Base-by-base conservation (phyloP, 2,888 invertebrate genomes). In the Dicycla oo region DNA sequence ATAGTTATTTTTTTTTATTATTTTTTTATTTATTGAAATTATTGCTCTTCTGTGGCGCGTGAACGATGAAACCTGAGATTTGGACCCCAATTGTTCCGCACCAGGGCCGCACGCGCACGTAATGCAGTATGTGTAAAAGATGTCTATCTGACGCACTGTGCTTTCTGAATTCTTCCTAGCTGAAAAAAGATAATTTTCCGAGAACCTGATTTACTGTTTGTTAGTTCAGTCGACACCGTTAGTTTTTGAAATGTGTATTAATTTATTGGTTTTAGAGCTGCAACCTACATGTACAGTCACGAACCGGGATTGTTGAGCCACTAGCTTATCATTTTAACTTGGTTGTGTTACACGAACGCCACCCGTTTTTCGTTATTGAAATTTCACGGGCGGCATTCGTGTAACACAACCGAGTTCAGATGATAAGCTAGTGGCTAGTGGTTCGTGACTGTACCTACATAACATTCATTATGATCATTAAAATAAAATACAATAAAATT, bases 1-100 rank as follows among this genome's bases (percentile, higher is more conserved):
- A 20, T 7, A 5, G 0, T 34, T 30, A 26, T 43, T 20, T 56
- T 56, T 56, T 43, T 20, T 49, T 47, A 43, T 34, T n/a, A 18
- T 66, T 49, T 65, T 68, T 51, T 68, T 10, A 65, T 68, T 68
- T 73, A 72, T 78, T 78, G 26, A 51, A 64, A 65, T 64, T 47
- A 68, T 61, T 68, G 38, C 23, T 30, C 38, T 45, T 53, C 45
- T 54, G 66, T 72, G 61, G 61, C 51, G 79, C 79, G 69, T 78
- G 43, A 77, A 69, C 47, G 73, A 78, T 73, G 65, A 69, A 73
- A 73, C 38, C 26, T 40, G n/a, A 65, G 78, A 78, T 78, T 53
- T 69, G 51, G 34, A 73, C 73, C 63, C 20, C 78, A n/a, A 8
- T 57, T 57, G 65, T 78, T 54, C 65, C 57, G 61, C 78, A 51